These are phyloP conservation scores for Amphipoea lucens DNA, from an alignment of 2,888 invertebrate species.

Conservation along the genomic window DNA sequence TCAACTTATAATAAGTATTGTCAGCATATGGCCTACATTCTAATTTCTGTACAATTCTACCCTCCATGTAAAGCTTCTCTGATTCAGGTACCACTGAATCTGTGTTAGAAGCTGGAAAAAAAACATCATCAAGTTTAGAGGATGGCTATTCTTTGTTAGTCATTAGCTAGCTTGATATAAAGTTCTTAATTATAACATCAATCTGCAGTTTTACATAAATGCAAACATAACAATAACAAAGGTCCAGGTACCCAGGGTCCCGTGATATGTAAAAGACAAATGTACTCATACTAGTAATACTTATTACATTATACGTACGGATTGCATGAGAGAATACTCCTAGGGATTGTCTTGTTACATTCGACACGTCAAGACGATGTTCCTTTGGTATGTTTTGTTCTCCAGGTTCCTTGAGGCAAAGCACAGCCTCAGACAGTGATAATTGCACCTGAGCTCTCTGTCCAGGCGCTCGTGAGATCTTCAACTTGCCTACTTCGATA, in stretches of 20 bases:
- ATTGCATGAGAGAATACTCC: conserved; percentile 97
- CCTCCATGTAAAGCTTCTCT: conserved; percentile 97
- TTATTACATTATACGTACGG: conserved; percentile 89
- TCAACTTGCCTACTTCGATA: conserved; percentile 97
- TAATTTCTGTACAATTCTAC: conserved; percentile 98
- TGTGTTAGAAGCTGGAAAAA: conserved; percentile 89
- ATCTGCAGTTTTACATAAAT: conserved; percentile 5
- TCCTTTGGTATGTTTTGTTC: conserved; percentile 97
- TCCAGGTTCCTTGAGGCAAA: conserved; percentile 94
- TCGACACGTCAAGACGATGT: conserved; percentile 97
- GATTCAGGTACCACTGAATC: conserved; percentile 93
- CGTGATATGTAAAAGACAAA: neutral
- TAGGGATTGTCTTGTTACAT: conserved; percentile 96
- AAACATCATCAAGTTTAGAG: neutral
- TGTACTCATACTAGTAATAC: neutral
- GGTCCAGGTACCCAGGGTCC: too few relatives aligned
- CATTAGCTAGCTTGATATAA: neutral
- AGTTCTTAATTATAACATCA: neutral
- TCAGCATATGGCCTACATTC: conserved; percentile 98
- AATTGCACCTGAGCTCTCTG: conserved; percentile 97
- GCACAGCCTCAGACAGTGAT: conserved; percentile 94
- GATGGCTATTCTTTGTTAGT: neutral
- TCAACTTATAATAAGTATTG: conserved; percentile 96
- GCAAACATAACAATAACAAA: neutral
- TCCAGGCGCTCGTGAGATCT: conserved; percentile 94